Conservation (phyloP, 2,888 invertebrate genomes). For the Heteromurus nitidus region DNA sequence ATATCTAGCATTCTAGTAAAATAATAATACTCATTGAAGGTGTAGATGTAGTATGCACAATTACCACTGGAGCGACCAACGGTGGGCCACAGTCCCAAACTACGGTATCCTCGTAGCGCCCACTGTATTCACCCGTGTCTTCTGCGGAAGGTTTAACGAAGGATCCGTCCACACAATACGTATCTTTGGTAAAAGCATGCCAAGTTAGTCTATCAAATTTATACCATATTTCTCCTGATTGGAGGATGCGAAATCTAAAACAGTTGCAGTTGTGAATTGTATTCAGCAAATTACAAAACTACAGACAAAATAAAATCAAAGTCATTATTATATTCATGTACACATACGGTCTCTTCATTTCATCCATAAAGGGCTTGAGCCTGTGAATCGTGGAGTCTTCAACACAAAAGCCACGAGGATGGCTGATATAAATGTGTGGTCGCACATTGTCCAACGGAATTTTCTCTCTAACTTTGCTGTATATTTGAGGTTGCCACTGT, state of each 20-base stretch:
- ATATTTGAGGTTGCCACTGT: constrained; percentile 67
- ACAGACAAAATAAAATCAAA: neutral
- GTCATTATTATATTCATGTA: neutral
- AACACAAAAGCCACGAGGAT: constrained; percentile 67
- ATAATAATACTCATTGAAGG: neutral
- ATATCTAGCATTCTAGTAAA: too few relatives aligned
- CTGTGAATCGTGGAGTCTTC: constrained; percentile 32
- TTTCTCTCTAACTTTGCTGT: constrained; percentile 39
- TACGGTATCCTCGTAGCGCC: constrained; percentile 61
- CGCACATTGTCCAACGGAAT: constrained; percentile 27
- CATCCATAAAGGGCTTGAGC: constrained; percentile 46
- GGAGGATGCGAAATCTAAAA: constrained; percentile 59
- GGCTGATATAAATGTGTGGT: constrained; percentile 65
- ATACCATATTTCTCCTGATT: constrained; percentile 61
- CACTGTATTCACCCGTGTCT: constrained; percentile 34
- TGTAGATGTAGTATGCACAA: neutral
- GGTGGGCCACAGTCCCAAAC: constrained; percentile 63
- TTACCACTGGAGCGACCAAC: constrained; percentile 31
- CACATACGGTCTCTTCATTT: constrained; percentile 54
- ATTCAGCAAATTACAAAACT: neutral
- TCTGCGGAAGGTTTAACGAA: neutral
- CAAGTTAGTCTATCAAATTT: constrained; percentile 60
- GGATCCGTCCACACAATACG: constrained; percentile 63
- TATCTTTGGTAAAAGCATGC: constrained; percentile 40
- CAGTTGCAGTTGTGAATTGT: neutral